A percentile compares a stretch with the other conserved stretches of the same genome.
These are phyloP conservation scores for Brachionus plicatilis DNA, from an alignment of 1,140 invertebrate genomes.

Conservation along the genomic window DNA sequence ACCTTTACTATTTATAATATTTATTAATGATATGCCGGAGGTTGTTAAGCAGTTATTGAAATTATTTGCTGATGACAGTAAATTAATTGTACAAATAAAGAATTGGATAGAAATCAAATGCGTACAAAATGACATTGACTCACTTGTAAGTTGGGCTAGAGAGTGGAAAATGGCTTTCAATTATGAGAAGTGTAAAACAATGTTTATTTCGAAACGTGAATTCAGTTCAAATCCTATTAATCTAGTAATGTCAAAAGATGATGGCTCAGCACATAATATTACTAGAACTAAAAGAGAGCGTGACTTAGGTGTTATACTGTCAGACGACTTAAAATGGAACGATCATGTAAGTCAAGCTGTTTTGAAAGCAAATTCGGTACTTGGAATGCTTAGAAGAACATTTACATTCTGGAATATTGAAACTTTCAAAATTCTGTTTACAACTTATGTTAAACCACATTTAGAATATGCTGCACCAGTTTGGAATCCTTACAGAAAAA, in stretches of 20 bases:
- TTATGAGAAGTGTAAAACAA: not conserved
- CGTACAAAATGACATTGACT: not conserved
- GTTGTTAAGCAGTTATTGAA: not conserved
- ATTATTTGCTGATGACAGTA: conserved; percentile 16
- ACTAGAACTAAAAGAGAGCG: too few species aligned
- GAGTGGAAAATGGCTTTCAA: not conserved
- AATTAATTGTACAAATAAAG: not conserved
- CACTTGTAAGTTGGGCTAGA: not conserved
- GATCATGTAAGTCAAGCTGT: too few species aligned
- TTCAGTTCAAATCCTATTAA: not conserved
- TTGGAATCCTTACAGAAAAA: too few species aligned
- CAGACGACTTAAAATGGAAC: too few species aligned
- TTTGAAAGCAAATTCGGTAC: too few species aligned
- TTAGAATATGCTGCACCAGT: too few species aligned
- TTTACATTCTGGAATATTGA: too few species aligned
- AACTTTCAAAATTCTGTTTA: too few species aligned
- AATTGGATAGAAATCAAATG: not conserved
- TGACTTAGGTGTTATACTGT: too few species aligned
- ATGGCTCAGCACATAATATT: not conserved
- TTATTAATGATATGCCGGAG: not conserved
- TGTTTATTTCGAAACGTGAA: not conserved
- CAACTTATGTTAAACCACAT: too few species aligned
- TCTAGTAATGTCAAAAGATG: not conserved
- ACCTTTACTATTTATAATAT: too few species aligned
- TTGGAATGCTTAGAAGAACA: too few species aligned